Conservation (phyloP, 64 coral and sea anemone genomes). For the Orbicella faveolata region DNA sequence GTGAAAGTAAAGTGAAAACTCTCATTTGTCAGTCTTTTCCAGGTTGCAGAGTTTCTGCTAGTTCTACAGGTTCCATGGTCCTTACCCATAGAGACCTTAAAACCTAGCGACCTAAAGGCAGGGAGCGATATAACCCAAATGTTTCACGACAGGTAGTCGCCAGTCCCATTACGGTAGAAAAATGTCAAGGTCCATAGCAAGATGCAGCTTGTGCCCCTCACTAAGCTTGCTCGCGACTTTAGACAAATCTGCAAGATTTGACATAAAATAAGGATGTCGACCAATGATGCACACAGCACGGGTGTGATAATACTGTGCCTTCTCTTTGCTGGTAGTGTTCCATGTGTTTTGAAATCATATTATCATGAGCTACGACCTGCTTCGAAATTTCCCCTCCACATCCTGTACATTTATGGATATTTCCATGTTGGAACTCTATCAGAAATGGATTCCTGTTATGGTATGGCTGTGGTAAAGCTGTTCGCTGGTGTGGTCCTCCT, state of each 20-base stretch:
- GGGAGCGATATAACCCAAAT: not conserved
- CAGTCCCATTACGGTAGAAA: not conserved
- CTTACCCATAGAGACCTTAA: not conserved
- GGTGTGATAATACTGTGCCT: conserved; percentile 29
- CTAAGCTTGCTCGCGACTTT: not conserved
- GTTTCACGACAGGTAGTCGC: not conserved
- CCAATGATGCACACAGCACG: not conserved
- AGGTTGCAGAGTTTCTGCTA: too few species aligned
- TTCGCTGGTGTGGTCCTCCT: not conserved
- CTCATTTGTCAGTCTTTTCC: too few species aligned
- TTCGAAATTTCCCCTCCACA: conserved; percentile 29
- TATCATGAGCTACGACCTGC: not conserved
- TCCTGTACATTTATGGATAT: conserved; percentile 42
- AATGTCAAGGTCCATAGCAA: not conserved
- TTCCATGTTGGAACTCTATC: conserved; percentile 28
- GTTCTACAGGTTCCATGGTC: too few species aligned
- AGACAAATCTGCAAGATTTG: not conserved
- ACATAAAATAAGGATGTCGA: conserved; percentile 6
- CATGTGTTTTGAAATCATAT: conserved; percentile 9
- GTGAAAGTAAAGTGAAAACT: not conserved
- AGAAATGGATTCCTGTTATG: conserved; percentile 38
- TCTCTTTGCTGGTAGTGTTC: conserved; percentile 46
- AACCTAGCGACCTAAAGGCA: not conserved
- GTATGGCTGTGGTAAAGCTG: conserved; percentile 19
- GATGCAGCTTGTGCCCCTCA: not conserved